Conservation (phyloP, 2,888 invertebrate genomes). For the Philereme vetulata region DNA sequence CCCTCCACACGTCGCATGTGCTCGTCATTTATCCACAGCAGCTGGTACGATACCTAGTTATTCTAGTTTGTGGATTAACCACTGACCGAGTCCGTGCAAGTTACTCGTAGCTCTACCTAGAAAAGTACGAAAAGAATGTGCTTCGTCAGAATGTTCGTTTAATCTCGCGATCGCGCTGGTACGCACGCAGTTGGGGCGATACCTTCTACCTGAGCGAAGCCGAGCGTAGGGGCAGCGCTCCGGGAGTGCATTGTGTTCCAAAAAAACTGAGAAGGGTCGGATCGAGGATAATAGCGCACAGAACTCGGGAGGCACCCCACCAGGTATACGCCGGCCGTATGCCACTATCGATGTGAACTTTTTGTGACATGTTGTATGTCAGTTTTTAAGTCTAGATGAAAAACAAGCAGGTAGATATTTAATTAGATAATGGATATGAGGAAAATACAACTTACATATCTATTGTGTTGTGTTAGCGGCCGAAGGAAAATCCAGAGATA, state of each 20-base stretch:
- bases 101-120: conserved; percentile 6
- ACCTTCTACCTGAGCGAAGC: conserved; percentile 67
- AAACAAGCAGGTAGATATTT: conserved; percentile 17
- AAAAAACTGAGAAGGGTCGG: conserved; percentile 79
- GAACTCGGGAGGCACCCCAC: conserved; percentile 50
- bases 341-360: conserved; percentile 36
- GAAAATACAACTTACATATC: not conserved
- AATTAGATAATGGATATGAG: not conserved
- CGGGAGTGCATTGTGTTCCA: conserved; percentile 68
- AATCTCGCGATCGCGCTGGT: conserved; percentile 60
- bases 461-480: not conserved
- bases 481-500: not conserved
- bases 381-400: conserved; percentile 21
- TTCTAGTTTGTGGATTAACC: conserved; percentile 51
- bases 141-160: conserved; percentile 50
- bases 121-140: conserved; percentile 52
- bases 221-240: conserved; percentile 63
- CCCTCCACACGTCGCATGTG: conserved; percentile 33
- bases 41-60: conserved; percentile 60
- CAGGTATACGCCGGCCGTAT: conserved; percentile 47
- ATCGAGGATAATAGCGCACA: conserved; percentile 61
- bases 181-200: conserved; percentile 51
- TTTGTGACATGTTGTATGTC: conserved; percentile 22
- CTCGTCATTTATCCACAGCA: conserved; percentile 55
- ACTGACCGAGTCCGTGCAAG: conserved; percentile 36